Conservation (phyloP, 2,113 vertebrate species). For the Geothlypis trichas region DNA sequence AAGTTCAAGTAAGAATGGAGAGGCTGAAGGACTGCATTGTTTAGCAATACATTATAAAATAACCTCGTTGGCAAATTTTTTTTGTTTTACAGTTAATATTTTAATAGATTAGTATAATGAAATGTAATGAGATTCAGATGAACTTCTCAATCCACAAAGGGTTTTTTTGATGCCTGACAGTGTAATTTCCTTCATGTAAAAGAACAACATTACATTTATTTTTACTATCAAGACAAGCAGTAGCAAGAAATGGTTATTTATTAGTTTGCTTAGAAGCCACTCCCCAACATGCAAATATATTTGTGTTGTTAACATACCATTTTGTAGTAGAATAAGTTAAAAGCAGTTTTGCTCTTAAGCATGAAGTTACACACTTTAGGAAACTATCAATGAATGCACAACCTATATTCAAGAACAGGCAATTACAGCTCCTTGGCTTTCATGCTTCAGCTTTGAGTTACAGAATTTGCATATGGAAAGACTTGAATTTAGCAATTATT, state of each 20-base stretch:
- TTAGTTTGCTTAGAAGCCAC: background rate
- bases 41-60: background rate
- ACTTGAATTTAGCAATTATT: background rate
- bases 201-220: background rate
- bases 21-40: background rate
- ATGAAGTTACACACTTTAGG: background rate
- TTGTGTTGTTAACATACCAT: background rate
- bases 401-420: background rate
- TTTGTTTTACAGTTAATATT: background rate
- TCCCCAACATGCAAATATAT: background rate
- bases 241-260: background rate
- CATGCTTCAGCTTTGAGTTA: background rate
- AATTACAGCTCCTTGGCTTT: background rate
- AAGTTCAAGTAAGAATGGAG: background rate
- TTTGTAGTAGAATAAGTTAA: background rate
- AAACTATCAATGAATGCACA: background rate
- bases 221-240: background rate
- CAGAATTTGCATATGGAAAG: constrained; percentile 2
- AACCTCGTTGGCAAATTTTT: background rate
- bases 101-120: background rate
- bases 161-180: background rate
- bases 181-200: background rate
- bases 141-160: background rate
- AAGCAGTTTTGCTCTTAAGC: background rate
- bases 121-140: background rate